Conservation (phyloP, 2,113 vertebrate species). For the Sisor rabdophorus region DNA sequence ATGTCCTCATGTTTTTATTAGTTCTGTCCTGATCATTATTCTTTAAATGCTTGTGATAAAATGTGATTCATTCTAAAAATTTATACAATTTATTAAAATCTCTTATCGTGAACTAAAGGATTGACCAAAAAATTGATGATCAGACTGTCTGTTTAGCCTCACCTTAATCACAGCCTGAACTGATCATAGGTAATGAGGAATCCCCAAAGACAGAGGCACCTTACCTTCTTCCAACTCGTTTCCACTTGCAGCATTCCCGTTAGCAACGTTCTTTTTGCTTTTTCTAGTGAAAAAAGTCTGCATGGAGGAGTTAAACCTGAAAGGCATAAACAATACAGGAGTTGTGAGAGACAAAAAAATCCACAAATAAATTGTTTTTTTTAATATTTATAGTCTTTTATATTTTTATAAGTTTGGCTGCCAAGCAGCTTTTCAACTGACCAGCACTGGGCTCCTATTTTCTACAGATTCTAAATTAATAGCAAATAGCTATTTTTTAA, state of each 20-base stretch:
- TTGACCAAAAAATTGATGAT: background rate
- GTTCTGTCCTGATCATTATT: background rate
- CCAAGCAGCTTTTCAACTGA: background rate
- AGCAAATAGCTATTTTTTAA: background rate
- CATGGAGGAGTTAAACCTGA: conserved; percentile 88
- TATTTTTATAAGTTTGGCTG: background rate
- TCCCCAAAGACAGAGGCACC: conserved; percentile 80
- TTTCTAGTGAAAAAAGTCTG: conserved; percentile 74
- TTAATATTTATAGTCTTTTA: background rate
- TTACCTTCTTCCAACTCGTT: conserved; percentile 96
- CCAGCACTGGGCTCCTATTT: background rate
- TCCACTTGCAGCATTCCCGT: conserved; percentile 82
- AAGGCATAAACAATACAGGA: background rate
- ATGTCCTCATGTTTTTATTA: background rate
- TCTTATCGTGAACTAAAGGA: background rate
- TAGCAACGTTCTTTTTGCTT: conserved; percentile 79
- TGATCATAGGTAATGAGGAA: conserved; percentile 79
- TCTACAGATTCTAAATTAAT: background rate
- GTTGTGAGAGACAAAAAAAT: background rate
- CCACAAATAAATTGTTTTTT: background rate
- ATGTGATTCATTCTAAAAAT: background rate
- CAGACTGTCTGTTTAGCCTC: conserved; percentile 96
- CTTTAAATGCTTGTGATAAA: background rate
- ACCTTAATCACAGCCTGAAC: conserved; percentile 68
- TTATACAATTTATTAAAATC: background rate